Evolutionary conservation across 2,888 invertebrate species (phyloP), one percentile per base, ranked within the genome.

Genomic region (Sussaba pulchella): DNA sequence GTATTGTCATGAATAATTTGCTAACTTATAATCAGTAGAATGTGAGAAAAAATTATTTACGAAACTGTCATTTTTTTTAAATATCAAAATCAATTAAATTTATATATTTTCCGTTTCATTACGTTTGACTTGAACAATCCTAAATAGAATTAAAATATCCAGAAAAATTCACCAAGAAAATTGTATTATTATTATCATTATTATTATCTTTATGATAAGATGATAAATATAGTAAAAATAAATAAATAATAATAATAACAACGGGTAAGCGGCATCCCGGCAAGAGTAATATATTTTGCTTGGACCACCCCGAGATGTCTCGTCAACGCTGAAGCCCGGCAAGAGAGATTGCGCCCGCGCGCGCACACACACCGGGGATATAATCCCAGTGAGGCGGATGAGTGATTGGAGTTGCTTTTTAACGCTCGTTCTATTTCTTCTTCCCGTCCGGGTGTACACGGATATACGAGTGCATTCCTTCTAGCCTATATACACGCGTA

Each of bases 331-430:
- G 26, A 12, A 8, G 26, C 50, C 9, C 31, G 6, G 36, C 2
- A 6, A 31, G 31, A 31, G 31, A 31, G 36, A 6, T 12, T 4
- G 43, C 12, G 9, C 1, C n/a, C 3, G 54, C 12, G 31, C 8
- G 36, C 6, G 26, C 12, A 26, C 26, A 26, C 17, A 17, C 31
- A 17, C 57, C 14, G 52, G 72, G 31, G 31, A 31, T 31, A 63
- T 72, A 74, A 74, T 75, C 74, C 67, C 74, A 17, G 50, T 63
- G 39, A 54, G 74, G 67, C 39, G 67, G 59, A 75, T 75, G 74
- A 75, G 59, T 75, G 74, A 75, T 75, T 75, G 74, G 47, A 59
- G 39, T 47, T 59, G 59, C 59, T 75, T 59, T 75, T 75, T 75
- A 41, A 24, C 31, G 45, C 45, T 47, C 64, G 17, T 52, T 39